Conservation (phyloP, 1,140 invertebrate species). For the Drosophila littoralis region DNA sequence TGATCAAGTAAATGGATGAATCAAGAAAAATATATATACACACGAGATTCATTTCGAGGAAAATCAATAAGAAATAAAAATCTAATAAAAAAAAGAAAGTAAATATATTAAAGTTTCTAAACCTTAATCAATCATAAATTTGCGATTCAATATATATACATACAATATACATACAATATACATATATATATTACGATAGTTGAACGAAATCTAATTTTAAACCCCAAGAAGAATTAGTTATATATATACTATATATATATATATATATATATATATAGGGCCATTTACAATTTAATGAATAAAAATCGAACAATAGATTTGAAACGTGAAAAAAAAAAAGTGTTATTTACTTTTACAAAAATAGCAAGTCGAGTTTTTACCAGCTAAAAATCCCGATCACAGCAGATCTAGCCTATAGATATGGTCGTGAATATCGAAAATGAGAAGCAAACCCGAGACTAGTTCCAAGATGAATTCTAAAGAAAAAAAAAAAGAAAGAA, state of each 20-base stretch:
- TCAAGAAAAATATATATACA: slow-evolving; percentile 69
- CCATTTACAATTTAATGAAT: slow-evolving; percentile 60
- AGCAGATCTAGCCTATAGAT: slow-evolving; percentile 25
- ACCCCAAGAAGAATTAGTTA: slow-evolving; percentile 43
- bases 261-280: slow-evolving; percentile 24
- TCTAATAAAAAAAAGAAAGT: slow-evolving; percentile 10
- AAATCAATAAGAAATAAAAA: slow-evolving; percentile 1
- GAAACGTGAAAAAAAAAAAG: slow-evolving; percentile 5
- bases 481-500: not conserved
- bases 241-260: slow-evolving; percentile 3
- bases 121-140: slow-evolving; percentile 78
- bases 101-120: slow-evolving; percentile 77
- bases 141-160: slow-evolving; percentile 66
- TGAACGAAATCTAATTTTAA: slow-evolving; percentile 63
- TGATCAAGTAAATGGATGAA: slow-evolving; percentile 73
- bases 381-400: slow-evolving; percentile 28
- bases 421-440: slow-evolving; percentile 26
- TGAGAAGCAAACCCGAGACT: slow-evolving; percentile 53
- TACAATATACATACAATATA: slow-evolving; percentile 44
- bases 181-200: slow-evolving; percentile 59
- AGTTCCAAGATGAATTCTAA: slow-evolving; percentile 42
- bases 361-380: slow-evolving; percentile 41
- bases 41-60: slow-evolving; percentile 57
- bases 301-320: slow-evolving; percentile 55
- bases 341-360: slow-evolving; percentile 63